Base-by-base conservation (phyloP, 1,140 invertebrate species). In the Streblospio benedicti region DNA sequence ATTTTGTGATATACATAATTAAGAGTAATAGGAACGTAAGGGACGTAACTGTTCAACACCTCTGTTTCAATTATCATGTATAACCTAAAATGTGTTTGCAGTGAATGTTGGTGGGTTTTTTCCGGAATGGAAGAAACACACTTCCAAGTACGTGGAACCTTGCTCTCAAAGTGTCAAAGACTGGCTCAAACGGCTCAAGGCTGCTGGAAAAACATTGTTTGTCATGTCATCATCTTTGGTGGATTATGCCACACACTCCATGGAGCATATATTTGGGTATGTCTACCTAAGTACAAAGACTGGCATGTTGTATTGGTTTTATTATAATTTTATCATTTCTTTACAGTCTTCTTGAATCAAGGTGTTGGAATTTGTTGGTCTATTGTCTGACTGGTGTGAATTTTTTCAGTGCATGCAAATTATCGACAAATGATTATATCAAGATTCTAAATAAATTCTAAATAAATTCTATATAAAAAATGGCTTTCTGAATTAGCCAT, bases 181-280 rank as follows among this genome's bases (percentile, higher is more conserved):
- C 1, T 90, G 87, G 87, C 76, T 91, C 1, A 71, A 74, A 59
- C 69, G 81, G 30, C 54, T 85, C 12, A 78, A 80, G 54, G 73
- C 81, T 52, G 77, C 81, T 5, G 85, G 84, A 59, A 79, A 81
- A 54, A 76, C 83, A 12, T 61, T 73, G 0, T 89, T 87, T 72
- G 73, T 91, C 4, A 78, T 90, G n/a, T 90, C 88, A 25, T 87
- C 87, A 12, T 88, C 88, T 0, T 82, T 87, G 70, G 78, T 81
- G n/a, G 87, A 89, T 71, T 89, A 85, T 79, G 87, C 85, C 14
- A 76, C 82, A 55, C 81, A 84, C 52, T 84, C 83, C 0, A 84
- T 87, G n/a, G 76, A 76, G 6, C 82, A 83, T 67, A 81, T 82
- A 14, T 69, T 90, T 30, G 87, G 87, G 73, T 75, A 66, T 56